These are phyloP conservation scores for Gobionotothen gibberifrons DNA, from an alignment of 2,797 vertebrate genomes.

Conservation along the genomic window DNA sequence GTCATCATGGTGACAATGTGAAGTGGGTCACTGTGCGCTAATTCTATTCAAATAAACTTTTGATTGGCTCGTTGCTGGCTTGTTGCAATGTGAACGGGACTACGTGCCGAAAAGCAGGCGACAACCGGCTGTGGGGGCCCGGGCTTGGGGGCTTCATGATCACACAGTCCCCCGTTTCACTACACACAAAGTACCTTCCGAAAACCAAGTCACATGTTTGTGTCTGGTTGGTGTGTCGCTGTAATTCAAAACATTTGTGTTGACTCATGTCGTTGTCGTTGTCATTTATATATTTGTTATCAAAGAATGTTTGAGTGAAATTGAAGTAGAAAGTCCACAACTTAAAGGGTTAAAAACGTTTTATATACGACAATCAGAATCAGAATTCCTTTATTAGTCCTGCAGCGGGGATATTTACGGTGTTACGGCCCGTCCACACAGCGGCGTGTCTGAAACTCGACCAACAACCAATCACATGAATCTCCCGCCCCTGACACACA, in stretches of 20 bases:
- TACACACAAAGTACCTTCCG: neutral
- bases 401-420: too few species aligned
- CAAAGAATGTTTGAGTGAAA: neutral
- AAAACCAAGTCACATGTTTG: slow-evolving; percentile 13
- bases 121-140: too few species aligned
- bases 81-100: slow-evolving; percentile 42
- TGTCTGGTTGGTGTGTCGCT: neutral
- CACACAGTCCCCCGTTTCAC: neutral
- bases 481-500: too few species aligned
- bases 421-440: too few species aligned
- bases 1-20: slow-evolving; percentile 12
- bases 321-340: neutral
- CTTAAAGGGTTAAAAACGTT: neutral
- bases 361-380: too few species aligned
- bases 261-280: neutral
- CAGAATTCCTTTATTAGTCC: too few species aligned
- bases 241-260: neutral
- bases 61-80: slow-evolving; percentile 46
- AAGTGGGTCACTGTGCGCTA: slow-evolving; percentile 55
- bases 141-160: neutral
- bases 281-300: too few species aligned
- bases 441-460: too few species aligned
- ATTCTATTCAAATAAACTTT: slow-evolving; percentile 49
- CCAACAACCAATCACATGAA: too few species aligned
- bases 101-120: slow-evolving; percentile 65